Conservation (phyloP, 2,888 invertebrate genomes). For the Pogonocherus hispidulus region DNA sequence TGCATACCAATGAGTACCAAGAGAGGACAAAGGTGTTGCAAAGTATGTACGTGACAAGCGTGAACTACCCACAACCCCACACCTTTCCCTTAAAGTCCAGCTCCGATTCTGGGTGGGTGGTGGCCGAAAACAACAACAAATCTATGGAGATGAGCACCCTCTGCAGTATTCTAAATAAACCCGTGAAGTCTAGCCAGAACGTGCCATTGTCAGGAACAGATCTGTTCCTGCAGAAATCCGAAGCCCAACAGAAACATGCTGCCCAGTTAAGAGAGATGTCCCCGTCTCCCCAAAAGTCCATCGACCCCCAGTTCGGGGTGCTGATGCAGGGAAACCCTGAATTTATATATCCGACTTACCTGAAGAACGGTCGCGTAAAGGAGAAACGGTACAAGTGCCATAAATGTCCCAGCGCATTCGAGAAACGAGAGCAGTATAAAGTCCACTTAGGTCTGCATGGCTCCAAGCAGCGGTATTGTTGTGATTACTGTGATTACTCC, state of each 20-base stretch:
- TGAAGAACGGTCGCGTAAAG: slow-evolving; percentile 81
- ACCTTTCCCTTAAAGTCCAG: slow-evolving; percentile 67
- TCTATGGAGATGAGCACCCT: slow-evolving; percentile 48
- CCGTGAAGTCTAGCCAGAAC: slow-evolving; percentile 60
- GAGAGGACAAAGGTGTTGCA: slow-evolving; percentile 80
- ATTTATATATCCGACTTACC: slow-evolving; percentile 81
- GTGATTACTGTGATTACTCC: slow-evolving; percentile 89
- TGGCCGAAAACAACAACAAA: slow-evolving; percentile 58
- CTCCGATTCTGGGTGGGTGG: slow-evolving; percentile 69
- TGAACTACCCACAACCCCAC: slow-evolving; percentile 76
- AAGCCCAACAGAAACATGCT: slow-evolving; percentile 71
- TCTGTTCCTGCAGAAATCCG: slow-evolving; percentile 76
- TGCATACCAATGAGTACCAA: slow-evolving; percentile 85
- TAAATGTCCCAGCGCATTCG: slow-evolving; percentile 90
- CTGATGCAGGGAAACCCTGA: slow-evolving; percentile 83
- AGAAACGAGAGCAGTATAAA: slow-evolving; percentile 87
- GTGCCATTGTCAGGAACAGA: slow-evolving; percentile 78
- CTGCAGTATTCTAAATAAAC: slow-evolving; percentile 52
- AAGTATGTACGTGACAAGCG: slow-evolving; percentile 76
- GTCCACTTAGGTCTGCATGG: slow-evolving; percentile 87
- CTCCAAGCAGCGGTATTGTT: slow-evolving; percentile 85
- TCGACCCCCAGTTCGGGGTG: slow-evolving; percentile 79
- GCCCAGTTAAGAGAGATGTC: slow-evolving; percentile 65
- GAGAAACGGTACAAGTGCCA: slow-evolving; percentile 86
- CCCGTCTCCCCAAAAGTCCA: slow-evolving; percentile 61